Evolutionary conservation across 2,113 vertebrate genomes (phyloP).

Genomic region (Lampris megalopsis): DNA sequence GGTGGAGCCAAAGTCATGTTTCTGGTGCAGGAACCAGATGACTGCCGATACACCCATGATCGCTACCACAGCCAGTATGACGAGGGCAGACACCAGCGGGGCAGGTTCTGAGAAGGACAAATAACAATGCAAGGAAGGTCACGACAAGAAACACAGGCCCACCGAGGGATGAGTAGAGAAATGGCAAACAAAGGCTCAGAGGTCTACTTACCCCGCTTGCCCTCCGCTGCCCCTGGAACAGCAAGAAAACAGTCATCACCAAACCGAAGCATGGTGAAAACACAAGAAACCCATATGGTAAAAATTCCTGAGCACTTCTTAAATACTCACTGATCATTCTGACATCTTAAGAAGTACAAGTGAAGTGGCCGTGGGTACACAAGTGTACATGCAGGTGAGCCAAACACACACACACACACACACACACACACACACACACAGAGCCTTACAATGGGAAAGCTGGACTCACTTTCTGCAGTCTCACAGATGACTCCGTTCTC

Average conservation of each 20-base stretch:
- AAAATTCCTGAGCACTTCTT: not conserved
- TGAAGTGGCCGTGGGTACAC: too few species aligned
- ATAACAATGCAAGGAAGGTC: constrained; percentile 52
- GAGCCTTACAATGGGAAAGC: not conserved
- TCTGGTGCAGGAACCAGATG: constrained; percentile 87
- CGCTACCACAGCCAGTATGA: constrained; percentile 83
- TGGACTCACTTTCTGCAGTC: constrained; percentile 80
- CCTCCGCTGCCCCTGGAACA: constrained; percentile 47
- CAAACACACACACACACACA: not conserved
- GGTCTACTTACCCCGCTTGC: constrained; percentile 67
- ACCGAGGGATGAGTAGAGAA: constrained; percentile 31
- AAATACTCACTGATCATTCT: too few species aligned
- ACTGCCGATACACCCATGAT: constrained; percentile 81
- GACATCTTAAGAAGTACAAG: too few species aligned
- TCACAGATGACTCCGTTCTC: constrained; percentile 87
- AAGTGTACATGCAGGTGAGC: too few species aligned
- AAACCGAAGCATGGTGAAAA: constrained; percentile 20
- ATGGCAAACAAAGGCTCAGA: constrained; percentile 21
- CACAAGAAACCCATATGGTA: not conserved
- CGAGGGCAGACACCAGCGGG: constrained; percentile 79
- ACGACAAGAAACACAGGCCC: constrained; percentile 6
- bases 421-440: not conserved
- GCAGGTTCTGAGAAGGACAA: constrained; percentile 64
- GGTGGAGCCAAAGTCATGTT: constrained; percentile 65
- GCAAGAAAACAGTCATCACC: constrained; percentile 20